Conservation (phyloP, 1,140 invertebrate species). For the Tetraneura akinire region DNA sequence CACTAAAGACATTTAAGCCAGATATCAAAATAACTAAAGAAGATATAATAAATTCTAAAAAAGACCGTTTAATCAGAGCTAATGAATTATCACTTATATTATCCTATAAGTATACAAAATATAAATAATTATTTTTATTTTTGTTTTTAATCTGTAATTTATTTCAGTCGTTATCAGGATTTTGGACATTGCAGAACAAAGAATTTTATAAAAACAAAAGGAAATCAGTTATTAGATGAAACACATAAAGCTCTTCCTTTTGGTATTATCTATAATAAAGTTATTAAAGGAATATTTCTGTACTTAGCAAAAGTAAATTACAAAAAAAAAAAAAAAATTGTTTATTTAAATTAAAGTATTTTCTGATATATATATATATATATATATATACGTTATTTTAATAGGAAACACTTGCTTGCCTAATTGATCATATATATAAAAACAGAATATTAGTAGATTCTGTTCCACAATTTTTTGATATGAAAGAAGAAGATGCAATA, state of each 20-base stretch:
- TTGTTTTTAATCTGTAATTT: not conserved
- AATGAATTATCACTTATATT: constrained; percentile 13
- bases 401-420: not conserved
- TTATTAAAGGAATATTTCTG: not conserved
- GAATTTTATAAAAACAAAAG: not conserved
- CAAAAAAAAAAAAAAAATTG: not conserved
- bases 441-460: not conserved
- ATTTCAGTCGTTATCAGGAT: not conserved
- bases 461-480: not conserved
- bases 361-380: not conserved
- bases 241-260: not conserved
- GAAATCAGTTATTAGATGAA: not conserved
- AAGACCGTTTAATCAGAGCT: not conserved
- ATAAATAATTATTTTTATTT: not conserved
- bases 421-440: not conserved
- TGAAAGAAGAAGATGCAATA: not conserved
- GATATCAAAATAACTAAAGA: constrained; percentile 11
- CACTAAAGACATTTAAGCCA: not conserved
- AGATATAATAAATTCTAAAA: not conserved
- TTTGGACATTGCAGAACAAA: not conserved
- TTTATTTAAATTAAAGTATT: not conserved
- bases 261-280: not conserved
- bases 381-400: no score
- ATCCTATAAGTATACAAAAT: not conserved
- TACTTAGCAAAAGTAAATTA: constrained; percentile 18